Base-by-base conservation (phyloP, 2,113 vertebrate species). In the Jacana jacana region DNA sequence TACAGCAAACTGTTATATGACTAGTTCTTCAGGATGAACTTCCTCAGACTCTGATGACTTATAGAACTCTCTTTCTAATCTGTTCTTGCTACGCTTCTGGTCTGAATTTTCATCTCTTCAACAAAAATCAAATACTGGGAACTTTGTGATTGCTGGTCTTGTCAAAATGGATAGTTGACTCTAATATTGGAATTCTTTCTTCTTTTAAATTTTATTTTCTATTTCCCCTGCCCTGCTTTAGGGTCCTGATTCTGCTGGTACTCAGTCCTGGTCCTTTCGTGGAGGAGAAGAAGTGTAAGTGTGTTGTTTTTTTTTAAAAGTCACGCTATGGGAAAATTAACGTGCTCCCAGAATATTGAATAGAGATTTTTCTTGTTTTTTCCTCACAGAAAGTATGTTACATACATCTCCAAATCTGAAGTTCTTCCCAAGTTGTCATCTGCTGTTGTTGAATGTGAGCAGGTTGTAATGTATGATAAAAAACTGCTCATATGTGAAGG, bases 371-470 rank as follows among this genome's bases (percentile, higher is more conserved):
- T 16, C 40, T 17, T n/a, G 2, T 35, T 73, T 30, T 71, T 71
- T 11, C 35, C 24, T 68, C 11, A 11, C 80, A 97, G 96, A 20
- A 91, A 71, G 11, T 97, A 95, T 0, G 22, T 97, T 39, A 95
- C 92, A 0, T 97, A 88, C 77, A 78, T 96, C 83, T 95, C 94
- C 81, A 96, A 72, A 65, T 97, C 96, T 2, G 96, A 96, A 93
- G 89, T 96, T 17, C 55, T 75, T 44, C 96, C 96, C 0, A 95
- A 92, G 65, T 19, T 44, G 0, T 66, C 27, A 1, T 31, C 48
- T 15, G 2, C 82, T 35, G 65, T 19, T 3, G 5, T 17, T 0
- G 83, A 40, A 1, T 91, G 77, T 11, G 65, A 96, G 52, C 95
- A 96, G 84, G 23, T 96, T 9, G 77, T 84, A 0, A 96, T 96